These are phyloP conservation scores for Drosophila niveifrons DNA, from an alignment of 2,888 invertebrate genomes.

Conservation along the genomic window DNA sequence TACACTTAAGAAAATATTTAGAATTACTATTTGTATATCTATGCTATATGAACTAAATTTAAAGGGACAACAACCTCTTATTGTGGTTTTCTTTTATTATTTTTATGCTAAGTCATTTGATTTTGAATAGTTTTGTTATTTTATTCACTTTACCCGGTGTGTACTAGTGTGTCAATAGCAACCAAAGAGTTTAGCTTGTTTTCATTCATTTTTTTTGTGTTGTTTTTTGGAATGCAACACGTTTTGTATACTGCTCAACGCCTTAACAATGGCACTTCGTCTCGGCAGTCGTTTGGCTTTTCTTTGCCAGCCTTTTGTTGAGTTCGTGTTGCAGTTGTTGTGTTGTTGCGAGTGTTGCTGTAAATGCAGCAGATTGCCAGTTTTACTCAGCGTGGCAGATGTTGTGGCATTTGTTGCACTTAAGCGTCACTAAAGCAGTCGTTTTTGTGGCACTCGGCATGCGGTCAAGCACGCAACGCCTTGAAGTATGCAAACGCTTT, in stretches of 20 bases:
- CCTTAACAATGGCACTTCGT: slow-evolving; percentile 69
- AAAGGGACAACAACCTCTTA: no score
- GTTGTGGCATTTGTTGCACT: slow-evolving; percentile 66
- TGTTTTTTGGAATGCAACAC: slow-evolving; percentile 56
- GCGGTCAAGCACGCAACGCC: slow-evolving; percentile 67
- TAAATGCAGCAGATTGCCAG: slow-evolving; percentile 23
- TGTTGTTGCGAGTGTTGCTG: slow-evolving; percentile 14
- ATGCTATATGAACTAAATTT: no score
- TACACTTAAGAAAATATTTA: no score
- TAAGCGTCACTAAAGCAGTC: slow-evolving; percentile 46
- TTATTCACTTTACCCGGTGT: slow-evolving; percentile 5
- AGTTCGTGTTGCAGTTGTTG: slow-evolving; percentile 20
- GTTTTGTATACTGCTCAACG: slow-evolving; percentile 64
- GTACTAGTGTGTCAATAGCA: background rate
- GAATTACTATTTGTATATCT: no score
- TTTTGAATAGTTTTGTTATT: no score
- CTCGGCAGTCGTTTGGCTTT: slow-evolving; percentile 45
- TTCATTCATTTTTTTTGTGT: slow-evolving; percentile 14
- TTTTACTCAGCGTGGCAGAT: slow-evolving; percentile 44
- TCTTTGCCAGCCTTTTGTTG: slow-evolving; percentile 43
- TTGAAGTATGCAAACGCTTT: slow-evolving; percentile 68
- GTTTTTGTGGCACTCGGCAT: slow-evolving; percentile 48
- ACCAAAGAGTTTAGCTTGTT: background rate
- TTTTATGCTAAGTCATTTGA: no score
- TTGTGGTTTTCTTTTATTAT: no score